Percentiles rank a stretch among this genome's conserved stretches.
phyloP scores from a whole-genome alignment of 1,140 invertebrate genomes.

The Habropoda laboriosa region DNA sequence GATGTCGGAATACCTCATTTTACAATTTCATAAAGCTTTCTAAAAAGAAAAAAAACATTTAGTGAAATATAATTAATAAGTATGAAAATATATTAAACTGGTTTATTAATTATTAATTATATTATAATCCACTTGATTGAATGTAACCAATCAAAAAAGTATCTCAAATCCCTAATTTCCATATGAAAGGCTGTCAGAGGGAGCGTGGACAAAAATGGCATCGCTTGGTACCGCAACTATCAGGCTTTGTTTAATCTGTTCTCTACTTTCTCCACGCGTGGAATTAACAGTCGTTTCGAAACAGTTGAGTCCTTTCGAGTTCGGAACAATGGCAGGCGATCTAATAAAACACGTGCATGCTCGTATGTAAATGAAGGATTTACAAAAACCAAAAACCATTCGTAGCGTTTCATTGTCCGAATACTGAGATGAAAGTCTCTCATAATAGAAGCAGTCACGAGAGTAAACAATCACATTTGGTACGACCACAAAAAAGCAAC shows the following conservation, averaged over 20 bases:
- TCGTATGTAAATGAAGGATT: conserved; percentile 1
- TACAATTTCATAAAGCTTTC: no score
- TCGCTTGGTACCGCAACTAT: no score
- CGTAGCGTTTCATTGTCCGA: background rate
- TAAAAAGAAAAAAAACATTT: no score
- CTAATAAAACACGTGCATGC: background rate
- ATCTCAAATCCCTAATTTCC: background rate
- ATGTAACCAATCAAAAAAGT: no score
- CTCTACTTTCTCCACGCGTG: background rate
- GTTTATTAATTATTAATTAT: no score
- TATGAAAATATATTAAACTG: no score
- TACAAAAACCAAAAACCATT: background rate
- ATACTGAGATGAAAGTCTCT: conserved; percentile 10
- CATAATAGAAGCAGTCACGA: background rate
- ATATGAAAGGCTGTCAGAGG: background rate
- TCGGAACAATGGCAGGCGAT: background rate
- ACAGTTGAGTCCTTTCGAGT: background rate
- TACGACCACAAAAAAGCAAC: background rate
- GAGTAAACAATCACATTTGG: background rate
- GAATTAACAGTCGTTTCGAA: background rate
- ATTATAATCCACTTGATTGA: no score
- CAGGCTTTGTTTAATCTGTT: background rate
- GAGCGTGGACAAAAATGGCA: background rate
- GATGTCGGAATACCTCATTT: no score
- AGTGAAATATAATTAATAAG: no score